Base-by-base conservation (phyloP, 2,888 invertebrate species). In the Eilema griseolum region DNA sequence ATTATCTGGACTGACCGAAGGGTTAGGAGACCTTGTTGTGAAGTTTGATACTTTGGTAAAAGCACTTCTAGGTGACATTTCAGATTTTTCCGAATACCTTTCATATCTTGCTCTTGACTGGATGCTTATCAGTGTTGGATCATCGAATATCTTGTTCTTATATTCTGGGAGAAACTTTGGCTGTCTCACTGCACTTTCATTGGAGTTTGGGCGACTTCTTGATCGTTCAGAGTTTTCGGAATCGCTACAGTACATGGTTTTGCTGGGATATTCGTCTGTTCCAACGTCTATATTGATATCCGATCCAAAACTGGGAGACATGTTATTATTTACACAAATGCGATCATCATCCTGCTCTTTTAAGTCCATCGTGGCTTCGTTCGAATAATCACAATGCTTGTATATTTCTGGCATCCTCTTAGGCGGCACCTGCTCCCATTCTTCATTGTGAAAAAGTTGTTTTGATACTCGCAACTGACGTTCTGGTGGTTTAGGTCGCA, bases 1-100 rank as follows among this genome's bases (percentile, higher is more conserved):
- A 80, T 97, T 97, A 82, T 98, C 98, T 0, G 98, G 98, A 76
- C 98, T 98, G 26, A 97, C 95, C 0, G 97, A 97, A 24, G 97
- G 96, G 77, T 97, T 96, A 0, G 97, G 97, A 1, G 97, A 97
- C 61, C 96, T 87, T 56, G 96, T 93, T 8, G 90, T 84, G 75
- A 85, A 93, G 80, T 95, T 95, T 2, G 95, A 89, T 20, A 98
- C 98, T 95, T 98, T 98, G 0, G 98, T 98, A 85, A 98, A 98
- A 11, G 98, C 98, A 92, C 98, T 98, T 84, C 97, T 97, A 0
- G 96, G 96, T 0, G 96, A 96, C 77, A 96, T 89, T 8, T 96
- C 95, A 0, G 89, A 85, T 65, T 94, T 95, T 56, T 96, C 96
- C 61, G 87, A 82, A 74, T 90, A 94, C 69, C 93, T 93, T 74